phyloP scores from a whole-genome alignment of 2,113 vertebrate genomes.

The Planiliza haematocheilus region DNA sequence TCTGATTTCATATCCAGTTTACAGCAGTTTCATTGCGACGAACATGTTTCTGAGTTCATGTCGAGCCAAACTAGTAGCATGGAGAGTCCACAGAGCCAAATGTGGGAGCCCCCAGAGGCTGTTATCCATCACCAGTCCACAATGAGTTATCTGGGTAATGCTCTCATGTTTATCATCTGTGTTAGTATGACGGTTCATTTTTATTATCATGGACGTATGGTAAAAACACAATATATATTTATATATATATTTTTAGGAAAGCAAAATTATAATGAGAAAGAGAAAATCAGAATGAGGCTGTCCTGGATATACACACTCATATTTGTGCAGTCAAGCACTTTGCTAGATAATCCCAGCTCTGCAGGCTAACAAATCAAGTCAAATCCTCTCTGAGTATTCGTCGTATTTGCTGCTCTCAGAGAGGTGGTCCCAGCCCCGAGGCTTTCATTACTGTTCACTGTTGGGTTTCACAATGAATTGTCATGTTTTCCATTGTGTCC shows the following conservation, averaged over 20 bases:
- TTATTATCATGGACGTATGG: background rate
- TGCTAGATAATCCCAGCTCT: constrained; percentile 39
- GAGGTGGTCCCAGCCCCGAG: constrained; percentile 12
- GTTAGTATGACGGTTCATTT: constrained; percentile 26
- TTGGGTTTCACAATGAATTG: constrained; percentile 24
- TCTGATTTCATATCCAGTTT: constrained; percentile 25
- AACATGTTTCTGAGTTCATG: constrained; percentile 16
- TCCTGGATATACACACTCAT: constrained; percentile 24
- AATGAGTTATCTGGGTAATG: background rate
- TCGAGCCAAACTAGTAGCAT: background rate
- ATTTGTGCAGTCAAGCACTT: constrained; percentile 30
- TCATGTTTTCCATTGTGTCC: constrained; percentile 30
- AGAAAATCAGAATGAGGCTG: constrained; percentile 21
- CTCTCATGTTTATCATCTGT: background rate
- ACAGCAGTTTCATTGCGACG: constrained; percentile 14
- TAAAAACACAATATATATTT: constrained; percentile 35
- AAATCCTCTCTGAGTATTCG: constrained; percentile 47
- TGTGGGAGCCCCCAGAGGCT: background rate
- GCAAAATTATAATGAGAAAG: constrained; percentile 38
- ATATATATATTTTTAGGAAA: constrained; percentile 2
- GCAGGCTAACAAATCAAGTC: constrained; percentile 41
- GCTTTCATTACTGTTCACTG: constrained; percentile 23
- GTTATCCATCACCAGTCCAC: constrained; percentile 15
- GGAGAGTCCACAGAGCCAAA: background rate
- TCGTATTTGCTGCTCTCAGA: constrained; percentile 36